These are phyloP conservation scores for Neoniphon sammara DNA, from an alignment of 2,797 vertebrate species.

Conservation along the genomic window DNA sequence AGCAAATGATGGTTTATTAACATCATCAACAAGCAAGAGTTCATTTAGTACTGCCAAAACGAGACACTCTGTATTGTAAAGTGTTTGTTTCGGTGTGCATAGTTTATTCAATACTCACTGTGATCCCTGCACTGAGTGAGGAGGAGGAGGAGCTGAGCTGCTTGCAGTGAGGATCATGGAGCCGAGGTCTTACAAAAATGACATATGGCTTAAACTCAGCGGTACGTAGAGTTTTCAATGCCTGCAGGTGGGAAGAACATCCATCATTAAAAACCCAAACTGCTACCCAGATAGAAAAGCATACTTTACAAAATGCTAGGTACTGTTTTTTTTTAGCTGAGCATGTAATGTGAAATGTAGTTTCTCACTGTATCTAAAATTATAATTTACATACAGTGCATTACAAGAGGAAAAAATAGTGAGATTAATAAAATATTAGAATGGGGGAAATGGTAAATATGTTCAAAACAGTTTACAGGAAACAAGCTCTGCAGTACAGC, in stretches of 20 bases:
- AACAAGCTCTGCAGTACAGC: no score
- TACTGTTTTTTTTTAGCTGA: no score
- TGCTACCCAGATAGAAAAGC: neutral
- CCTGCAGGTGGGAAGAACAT: conserved; percentile 77
- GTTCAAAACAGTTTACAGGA: no score
- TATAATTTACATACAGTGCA: no score
- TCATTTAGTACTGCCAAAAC: no score
- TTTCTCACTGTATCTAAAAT: neutral
- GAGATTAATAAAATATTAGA: no score
- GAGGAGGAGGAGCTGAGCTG: conserved; percentile 73
- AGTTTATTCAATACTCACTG: conserved; percentile 61
- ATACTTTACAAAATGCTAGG: neutral
- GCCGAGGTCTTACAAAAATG: conserved; percentile 88
- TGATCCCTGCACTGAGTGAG: conserved; percentile 79
- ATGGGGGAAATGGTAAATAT: no score
- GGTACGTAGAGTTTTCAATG: conserved; percentile 87
- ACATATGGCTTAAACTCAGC: conserved; percentile 92
- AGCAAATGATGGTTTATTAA: no score
- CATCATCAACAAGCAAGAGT: no score
- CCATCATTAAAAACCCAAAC: neutral
- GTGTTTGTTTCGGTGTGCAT: no score
- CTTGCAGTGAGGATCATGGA: conserved; percentile 78
- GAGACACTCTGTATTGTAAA: no score
- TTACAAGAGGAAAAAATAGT: no score
- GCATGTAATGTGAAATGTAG: neutral